A percentile compares a stretch with the other conserved stretches of the same genome.
Conservation (phyloP, 2,888 invertebrate species). For the Idaea biselata region DNA sequence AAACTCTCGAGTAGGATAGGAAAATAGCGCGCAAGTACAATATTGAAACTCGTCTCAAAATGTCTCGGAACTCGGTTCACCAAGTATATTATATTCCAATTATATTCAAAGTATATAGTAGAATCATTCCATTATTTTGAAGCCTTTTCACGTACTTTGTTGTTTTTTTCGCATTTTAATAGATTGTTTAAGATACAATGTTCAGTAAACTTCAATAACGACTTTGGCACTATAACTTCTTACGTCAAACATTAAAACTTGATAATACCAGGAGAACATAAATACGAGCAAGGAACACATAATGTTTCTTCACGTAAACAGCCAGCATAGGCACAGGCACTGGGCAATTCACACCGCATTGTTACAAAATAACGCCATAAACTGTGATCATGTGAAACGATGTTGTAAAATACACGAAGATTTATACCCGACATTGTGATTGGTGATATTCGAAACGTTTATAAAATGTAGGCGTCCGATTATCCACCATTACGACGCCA, state of each 20-base stretch:
- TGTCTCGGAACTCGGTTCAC: too few relatives aligned
- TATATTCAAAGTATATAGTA: too few relatives aligned
- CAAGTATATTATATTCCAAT: too few relatives aligned
- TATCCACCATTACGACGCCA: slow-evolving; percentile 17
- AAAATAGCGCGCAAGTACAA: too few relatives aligned
- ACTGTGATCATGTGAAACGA: slow-evolving; percentile 5
- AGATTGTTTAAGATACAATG: too few relatives aligned
- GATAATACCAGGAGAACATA: background rate
- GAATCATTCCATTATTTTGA: too few relatives aligned
- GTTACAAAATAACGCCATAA: slow-evolving; percentile 2
- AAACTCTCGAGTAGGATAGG: too few relatives aligned
- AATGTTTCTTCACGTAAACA: background rate
- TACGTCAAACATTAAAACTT: background rate
- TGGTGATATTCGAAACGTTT: slow-evolving; percentile 15
- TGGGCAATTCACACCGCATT: background rate
- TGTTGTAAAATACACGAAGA: slow-evolving; percentile 6
- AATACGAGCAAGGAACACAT: background rate
- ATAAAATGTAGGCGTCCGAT: slow-evolving; percentile 16
- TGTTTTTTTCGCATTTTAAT: too few relatives aligned
- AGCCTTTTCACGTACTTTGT: too few relatives aligned
- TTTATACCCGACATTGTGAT: slow-evolving; percentile 14
- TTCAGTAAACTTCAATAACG: background rate
- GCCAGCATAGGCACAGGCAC: background rate
- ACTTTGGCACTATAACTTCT: background rate
- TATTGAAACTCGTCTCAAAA: too few relatives aligned